A percentile compares a stretch with the other conserved stretches of the same genome.
Conservation (phyloP, 2,888 invertebrate genomes). For the Melanargia galathea region DNA sequence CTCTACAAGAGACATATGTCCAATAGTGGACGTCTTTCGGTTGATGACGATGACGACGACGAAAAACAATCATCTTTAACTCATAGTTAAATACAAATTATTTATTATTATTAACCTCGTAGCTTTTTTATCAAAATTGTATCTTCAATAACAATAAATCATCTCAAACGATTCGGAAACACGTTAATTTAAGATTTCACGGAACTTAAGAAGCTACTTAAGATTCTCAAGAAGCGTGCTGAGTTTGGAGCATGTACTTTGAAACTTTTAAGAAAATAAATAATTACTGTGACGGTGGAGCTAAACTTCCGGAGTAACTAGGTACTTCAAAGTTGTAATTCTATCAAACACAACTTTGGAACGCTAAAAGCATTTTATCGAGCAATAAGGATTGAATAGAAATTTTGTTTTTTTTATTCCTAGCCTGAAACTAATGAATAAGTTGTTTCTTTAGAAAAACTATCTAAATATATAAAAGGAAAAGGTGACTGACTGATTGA, state of each 20-base stretch:
- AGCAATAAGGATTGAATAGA: neutral
- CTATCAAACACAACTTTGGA: conserved; percentile 9
- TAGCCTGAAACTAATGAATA: neutral
- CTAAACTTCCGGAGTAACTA: conserved; percentile 2
- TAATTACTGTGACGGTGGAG: conserved; percentile 13
- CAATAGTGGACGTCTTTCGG: too few species aligned
- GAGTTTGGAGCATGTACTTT: conserved; percentile 14
- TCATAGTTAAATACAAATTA: too few species aligned
- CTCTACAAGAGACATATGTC: too few species aligned
- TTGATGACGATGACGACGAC: too few species aligned
- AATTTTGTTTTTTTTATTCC: conserved; percentile 6
- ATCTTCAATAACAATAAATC: neutral
- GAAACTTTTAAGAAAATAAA: conserved; percentile 16
- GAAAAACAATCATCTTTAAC: too few species aligned
- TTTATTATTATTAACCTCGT: too few species aligned
- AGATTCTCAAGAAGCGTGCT: conserved; percentile 13
- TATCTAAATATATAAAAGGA: too few species aligned
- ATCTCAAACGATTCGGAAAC: neutral
- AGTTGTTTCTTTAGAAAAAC: too few species aligned
- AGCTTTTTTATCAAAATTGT: too few species aligned
- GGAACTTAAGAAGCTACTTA: conserved; percentile 12
- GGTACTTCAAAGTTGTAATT: conserved; percentile 5
- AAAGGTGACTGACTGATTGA: too few species aligned
- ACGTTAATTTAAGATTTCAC: conserved; percentile 4
- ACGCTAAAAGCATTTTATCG: neutral